Conservation (phyloP, 2,888 invertebrate genomes). For the Hybos culiciformis region DNA sequence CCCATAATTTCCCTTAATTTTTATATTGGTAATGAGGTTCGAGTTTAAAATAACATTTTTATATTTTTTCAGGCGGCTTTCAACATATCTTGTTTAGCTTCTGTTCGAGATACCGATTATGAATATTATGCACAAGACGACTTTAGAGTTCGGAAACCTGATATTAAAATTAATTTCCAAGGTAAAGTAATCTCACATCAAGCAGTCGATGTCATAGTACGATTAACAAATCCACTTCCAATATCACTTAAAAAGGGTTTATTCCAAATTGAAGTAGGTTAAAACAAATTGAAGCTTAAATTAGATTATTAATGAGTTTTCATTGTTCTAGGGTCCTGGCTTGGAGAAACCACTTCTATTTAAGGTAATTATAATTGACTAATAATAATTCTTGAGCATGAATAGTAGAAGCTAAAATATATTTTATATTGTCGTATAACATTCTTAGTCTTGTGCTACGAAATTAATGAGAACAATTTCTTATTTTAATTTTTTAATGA, state of each 20-base stretch:
- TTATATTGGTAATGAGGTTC: slow-evolving; percentile 21
- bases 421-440: no score
- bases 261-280: slow-evolving; percentile 69
- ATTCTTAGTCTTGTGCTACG: no score
- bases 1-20: no score
- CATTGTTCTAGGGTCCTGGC: no score
- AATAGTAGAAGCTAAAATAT: no score
- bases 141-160: slow-evolving; percentile 77
- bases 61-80: slow-evolving; percentile 46
- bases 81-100: slow-evolving; percentile 67
- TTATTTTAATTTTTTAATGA: background rate
- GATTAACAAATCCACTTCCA: slow-evolving; percentile 70
- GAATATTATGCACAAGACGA: slow-evolving; percentile 84
- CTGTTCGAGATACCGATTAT: slow-evolving; percentile 65
- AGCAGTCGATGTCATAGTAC: slow-evolving; percentile 46
- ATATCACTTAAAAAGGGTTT: slow-evolving; percentile 59
- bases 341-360: slow-evolving; percentile 59
- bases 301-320: no score
- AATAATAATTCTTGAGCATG: no score
- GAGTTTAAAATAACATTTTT: slow-evolving; percentile 15
- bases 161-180: slow-evolving; percentile 60
- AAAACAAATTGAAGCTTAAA: no score
- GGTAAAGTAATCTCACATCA: slow-evolving; percentile 39
- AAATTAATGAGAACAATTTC: no score
- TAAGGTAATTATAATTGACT: slow-evolving; percentile 36